Evolutionary conservation across 1,140 invertebrate genomes (phyloP), one percentile per base, ranked within the genome.

Genomic region (Platyscapa corneri): DNA sequence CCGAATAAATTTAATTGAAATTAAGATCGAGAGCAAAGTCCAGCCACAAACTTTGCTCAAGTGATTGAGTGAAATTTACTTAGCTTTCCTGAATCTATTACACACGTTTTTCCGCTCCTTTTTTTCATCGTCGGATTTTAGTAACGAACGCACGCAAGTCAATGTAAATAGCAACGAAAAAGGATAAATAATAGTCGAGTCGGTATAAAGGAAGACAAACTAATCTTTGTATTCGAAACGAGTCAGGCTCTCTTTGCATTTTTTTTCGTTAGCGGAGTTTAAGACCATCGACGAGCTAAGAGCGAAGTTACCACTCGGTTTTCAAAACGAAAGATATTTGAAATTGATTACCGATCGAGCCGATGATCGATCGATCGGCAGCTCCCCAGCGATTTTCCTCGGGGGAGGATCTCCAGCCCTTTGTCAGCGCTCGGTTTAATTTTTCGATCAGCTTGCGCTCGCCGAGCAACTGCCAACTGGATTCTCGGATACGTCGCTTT

Each of bases 361-460:
- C n/a, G 60, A 70, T 81, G 60, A 81, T 81, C 32, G 60, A 81
- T 81, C 78, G n/a, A n/a, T n/a, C n/a, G n/a, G n/a, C n/a, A 14
- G 30, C 23, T 82, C n/a, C 37, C 64, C 20, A 81, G 64, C 10
- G 12, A 5, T 67, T 64, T 64, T 60, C 6, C n/a, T 46, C 39
- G 3, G 7, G 46, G 39, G 23, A 42, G 10, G 37, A 42, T 37
- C 42, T 37, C 42, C 10, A 2, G 18, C 70, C 70, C 46, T 75
- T 75, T n/a, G 7, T 42, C 30, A 20, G 6, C 34, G 16, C 14
- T 53, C 34, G 5, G 30, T 77, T 56, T 56, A 77, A 49, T 46
- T 49, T 56, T 32, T 5, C 23, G 5, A 39, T 37, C 18, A n/a
- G 27, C 18, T 42, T 18, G 6, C 16, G 10, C 23, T 39, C 39